Evolutionary conservation across 1,140 invertebrate genomes (phyloP).

Genomic region (Penaeus japonicus): DNA sequence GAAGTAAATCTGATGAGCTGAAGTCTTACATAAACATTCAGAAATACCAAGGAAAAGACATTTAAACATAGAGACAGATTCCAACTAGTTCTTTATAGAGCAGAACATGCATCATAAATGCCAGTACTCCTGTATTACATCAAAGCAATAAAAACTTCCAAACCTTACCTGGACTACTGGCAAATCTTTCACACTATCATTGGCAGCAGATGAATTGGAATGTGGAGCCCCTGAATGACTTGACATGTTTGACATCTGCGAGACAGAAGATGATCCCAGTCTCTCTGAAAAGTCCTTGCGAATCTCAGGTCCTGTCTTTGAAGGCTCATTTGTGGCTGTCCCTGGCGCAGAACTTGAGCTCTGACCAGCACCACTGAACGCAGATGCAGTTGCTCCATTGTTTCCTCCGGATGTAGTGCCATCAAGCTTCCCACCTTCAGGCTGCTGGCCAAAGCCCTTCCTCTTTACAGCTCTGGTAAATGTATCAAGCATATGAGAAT

Average conservation of each 20-base stretch:
- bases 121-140: too few species aligned
- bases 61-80: too few species aligned
- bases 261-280: slow-evolving; percentile 32
- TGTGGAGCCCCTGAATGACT: slow-evolving; percentile 50
- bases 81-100: too few species aligned
- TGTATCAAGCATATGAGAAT: neutral
- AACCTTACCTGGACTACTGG: neutral
- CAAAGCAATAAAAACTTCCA: neutral
- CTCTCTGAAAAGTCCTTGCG: slow-evolving; percentile 23
- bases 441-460: slow-evolving; percentile 49
- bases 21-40: too few species aligned
- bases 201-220: slow-evolving; percentile 36
- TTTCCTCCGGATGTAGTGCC: neutral
- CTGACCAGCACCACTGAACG: slow-evolving; percentile 34
- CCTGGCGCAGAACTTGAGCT: slow-evolving; percentile 35
- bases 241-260: slow-evolving; percentile 52
- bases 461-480: slow-evolving; percentile 43
- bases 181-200: slow-evolving; percentile 46
- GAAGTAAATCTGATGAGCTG: too few species aligned
- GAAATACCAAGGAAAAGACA: too few species aligned
- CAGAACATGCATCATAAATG: too few species aligned
- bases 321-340: slow-evolving; percentile 6
- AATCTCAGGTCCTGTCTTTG: neutral
- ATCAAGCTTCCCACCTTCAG: slow-evolving; percentile 26
- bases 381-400: slow-evolving; percentile 4